Base-by-base conservation (phyloP, 2,113 vertebrate genomes). In the Damaliscus lunatus region DNA sequence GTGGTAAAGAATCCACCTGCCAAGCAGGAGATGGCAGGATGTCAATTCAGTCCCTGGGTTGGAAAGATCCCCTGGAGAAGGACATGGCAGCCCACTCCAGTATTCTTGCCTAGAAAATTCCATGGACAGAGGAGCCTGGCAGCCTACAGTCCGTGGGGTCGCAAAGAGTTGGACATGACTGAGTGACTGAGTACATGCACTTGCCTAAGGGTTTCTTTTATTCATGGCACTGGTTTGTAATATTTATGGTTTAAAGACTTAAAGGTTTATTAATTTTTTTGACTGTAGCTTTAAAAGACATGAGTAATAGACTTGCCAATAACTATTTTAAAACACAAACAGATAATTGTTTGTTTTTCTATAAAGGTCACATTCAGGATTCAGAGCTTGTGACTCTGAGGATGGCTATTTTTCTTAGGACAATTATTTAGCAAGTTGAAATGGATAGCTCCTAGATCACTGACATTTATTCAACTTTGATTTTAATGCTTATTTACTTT, bases 301-400 rank as follows among this genome's bases (percentile, higher is more conserved):
- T n/a, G 33, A 93, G 57, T 43, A 29, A 43, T 50, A 60, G 71
- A 82, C 48, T 53, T 97, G 40, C n/a, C 23, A 43, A 57, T 88
- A 93, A 80, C 40, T 77, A 3, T 92, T 90, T 96, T 53, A 94
- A 94, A 94, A 91, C 88, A 52, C 83, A 96, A 95, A 90, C 60
- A 86, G 88, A 88, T 50, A 97, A 36, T n/a, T 64, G 16, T 87
- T 36, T 74, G 16, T 90, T 97, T 94, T 96, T 71, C 43, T 81
- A 1, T 52, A 50, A 97, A 97, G 88, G 91, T 94, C 82, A 90
- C 19, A 36, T 83, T 93, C 48, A 92, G 91, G 36, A 74, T 90
- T 74, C 83, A 81, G 71, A 74, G 29, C 52, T 67, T n/a, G 33
- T 55, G 50, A 55, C 60, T 89, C 60, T 74, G 19, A 60, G 71